A percentile compares a stretch with the other conserved stretches of the same genome.
Conservation (phyloP, 2,797 vertebrate genomes). For the Rhabdomys pumilio region DNA sequence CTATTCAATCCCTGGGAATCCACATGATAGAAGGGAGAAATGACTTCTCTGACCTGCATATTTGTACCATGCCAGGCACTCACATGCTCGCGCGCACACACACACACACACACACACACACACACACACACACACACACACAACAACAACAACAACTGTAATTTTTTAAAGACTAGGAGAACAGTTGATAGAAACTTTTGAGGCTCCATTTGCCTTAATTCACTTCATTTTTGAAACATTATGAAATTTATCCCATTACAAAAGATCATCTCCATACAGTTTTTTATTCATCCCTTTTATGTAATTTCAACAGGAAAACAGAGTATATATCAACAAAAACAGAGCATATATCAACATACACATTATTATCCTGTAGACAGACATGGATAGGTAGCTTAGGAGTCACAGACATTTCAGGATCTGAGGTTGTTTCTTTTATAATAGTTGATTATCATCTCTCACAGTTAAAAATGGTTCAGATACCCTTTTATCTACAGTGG, state of each 20-base stretch:
- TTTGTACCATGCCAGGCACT: neutral
- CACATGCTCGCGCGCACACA: neutral
- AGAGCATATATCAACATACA: neutral
- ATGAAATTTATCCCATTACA: constrained; percentile 8
- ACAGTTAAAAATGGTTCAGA: neutral
- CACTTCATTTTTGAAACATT: constrained; percentile 30
- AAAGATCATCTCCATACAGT: neutral
- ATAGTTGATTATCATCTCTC: constrained; percentile 2
- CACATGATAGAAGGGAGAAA: neutral
- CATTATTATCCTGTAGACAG: neutral
- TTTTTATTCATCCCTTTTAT: constrained; percentile 21
- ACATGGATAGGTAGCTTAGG: neutral
- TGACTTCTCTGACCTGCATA: neutral
- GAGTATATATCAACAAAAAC: neutral
- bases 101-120: neutral
- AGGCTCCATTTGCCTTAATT: neutral
- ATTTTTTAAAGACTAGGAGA: neutral
- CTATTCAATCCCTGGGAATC: neutral
- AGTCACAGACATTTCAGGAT: neutral
- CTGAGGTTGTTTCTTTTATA: neutral
- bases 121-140: neutral
- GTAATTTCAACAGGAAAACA: neutral
- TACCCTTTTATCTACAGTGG: neutral
- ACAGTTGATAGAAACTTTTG: neutral
- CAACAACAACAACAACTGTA: neutral